Conservation (phyloP, 2,888 invertebrate genomes). For the Nomada ruficornis region DNA sequence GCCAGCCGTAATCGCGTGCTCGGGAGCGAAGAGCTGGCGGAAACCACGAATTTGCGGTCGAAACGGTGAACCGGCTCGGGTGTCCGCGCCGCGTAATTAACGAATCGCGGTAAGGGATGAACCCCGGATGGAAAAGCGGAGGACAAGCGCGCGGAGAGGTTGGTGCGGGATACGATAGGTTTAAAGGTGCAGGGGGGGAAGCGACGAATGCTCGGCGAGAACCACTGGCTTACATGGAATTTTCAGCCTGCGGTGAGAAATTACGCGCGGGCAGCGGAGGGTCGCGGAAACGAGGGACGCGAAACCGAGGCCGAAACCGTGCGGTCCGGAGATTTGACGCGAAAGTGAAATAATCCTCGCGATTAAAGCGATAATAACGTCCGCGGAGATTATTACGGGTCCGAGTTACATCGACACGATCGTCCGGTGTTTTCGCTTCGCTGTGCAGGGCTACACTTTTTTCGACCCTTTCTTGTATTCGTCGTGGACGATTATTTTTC, state of each 20-base stretch:
- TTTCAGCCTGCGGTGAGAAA: constrained; percentile 67
- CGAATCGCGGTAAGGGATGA: constrained; percentile 54
- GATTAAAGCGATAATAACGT: constrained; percentile 58
- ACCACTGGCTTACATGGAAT: constrained; percentile 62
- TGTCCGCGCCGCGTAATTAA: constrained; percentile 67
- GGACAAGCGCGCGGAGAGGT: constrained; percentile 15
- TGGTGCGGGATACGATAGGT: neutral
- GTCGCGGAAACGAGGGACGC: constrained; percentile 31
- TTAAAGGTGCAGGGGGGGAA: neutral
- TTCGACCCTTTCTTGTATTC: neutral
- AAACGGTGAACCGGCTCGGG: constrained; percentile 37
- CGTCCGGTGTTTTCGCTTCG: neutral
- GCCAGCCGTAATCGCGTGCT: neutral
- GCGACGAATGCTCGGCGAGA: constrained; percentile 11
- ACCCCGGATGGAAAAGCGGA: neutral
- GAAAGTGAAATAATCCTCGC: constrained; percentile 65
- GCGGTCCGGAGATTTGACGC: constrained; percentile 46
- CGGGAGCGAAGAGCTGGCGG: constrained; percentile 9
- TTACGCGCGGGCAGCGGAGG: constrained; percentile 46
- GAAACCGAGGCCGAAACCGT: constrained; percentile 52
- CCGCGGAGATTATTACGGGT: constrained; percentile 48
- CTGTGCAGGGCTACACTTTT: neutral
- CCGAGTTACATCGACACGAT: constrained; percentile 10
- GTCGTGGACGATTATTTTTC: neutral
- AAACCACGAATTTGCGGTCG: constrained; percentile 60